Evolutionary conservation across 2,888 invertebrate genomes (phyloP), one percentile per base, ranked within the genome.

Genomic region (Mylabris sibirica): DNA sequence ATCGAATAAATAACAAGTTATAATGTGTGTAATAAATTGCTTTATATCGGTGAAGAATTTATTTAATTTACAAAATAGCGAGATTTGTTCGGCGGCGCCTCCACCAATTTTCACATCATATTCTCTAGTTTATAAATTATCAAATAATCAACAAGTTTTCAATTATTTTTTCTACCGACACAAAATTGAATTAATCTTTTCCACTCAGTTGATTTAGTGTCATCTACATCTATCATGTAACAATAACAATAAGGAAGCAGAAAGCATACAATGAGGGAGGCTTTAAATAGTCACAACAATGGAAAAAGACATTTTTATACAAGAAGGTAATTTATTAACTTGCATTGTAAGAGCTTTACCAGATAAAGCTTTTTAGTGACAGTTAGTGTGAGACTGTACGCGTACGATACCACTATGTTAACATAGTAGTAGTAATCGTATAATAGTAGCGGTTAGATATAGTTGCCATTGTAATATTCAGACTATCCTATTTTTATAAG

Each of bases 401-500:
- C 20, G 34, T n/a, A 2, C 49, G 44, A 41, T 41, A n/a, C 2
- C 2, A 35, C 35, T 38, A 17, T 49, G 20, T 11, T 20, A 49
- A 9, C 20, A 38, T n/a, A n/a, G 8, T 44, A 44, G 44, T 44
- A 44, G 14, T 41, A 41, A 14, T 49, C 4, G 41, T 41, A 3
- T 12, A 12, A 14, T 3, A 14, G 12, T 41, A 35, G 35, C 8
- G 6, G 8, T 1, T 35, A 30, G n/a, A 35, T 4, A 9, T 41
- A 17, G 9, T 49, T 49, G 49, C 9, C 14, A 14, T 17, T 3
- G 49, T 49, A 11, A 11, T 20, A 20, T 49, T 9, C 11, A n/a
- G n/a, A n/a, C n/a, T n/a, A n/a, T n/a, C 20, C 14, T 44, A 35
- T 73, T 76, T 75, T 76, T 76, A 74, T 71, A 70, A n/a, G 73